A percentile compares a stretch with the other conserved stretches of the same genome.
Conservation (phyloP, 1,140 invertebrate species). For the Dinothrombium tinctorium region DNA sequence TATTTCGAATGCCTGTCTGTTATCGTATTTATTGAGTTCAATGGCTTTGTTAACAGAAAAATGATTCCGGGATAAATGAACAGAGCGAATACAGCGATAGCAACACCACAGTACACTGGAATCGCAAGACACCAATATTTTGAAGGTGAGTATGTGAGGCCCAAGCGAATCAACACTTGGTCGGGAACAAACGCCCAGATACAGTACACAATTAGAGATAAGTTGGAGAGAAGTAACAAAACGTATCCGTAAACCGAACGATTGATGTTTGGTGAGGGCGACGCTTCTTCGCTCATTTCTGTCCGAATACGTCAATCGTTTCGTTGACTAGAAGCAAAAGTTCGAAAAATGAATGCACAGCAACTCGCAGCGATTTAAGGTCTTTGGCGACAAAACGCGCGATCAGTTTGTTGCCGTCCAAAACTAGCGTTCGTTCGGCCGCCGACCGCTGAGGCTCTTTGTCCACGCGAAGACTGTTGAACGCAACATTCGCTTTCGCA, state of each 20-base stretch:
- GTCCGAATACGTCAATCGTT: constrained; percentile 40
- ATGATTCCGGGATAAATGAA: constrained; percentile 62
- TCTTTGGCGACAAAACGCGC: constrained; percentile 31
- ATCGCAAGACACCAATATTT: constrained; percentile 69
- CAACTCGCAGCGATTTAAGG: constrained; percentile 37
- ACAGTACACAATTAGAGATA: constrained; percentile 47
- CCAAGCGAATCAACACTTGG: constrained; percentile 34
- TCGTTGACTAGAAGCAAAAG: constrained; percentile 36
- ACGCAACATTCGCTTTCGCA: constrained; percentile 40
- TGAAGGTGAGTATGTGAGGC: constrained; percentile 53
- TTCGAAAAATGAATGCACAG: constrained; percentile 45
- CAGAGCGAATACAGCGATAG: constrained; percentile 45
- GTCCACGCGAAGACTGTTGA: constrained; percentile 45
- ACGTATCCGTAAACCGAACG: constrained; percentile 77
- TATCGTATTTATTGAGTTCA: neutral
- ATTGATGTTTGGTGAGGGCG: constrained; percentile 45
- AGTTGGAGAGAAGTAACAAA: constrained; percentile 46
- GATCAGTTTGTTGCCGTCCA: constrained; percentile 31
- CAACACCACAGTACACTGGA: constrained; percentile 47
- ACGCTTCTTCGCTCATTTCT: constrained; percentile 32
- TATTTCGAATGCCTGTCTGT: neutral
- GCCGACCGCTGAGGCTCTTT: constrained; percentile 41
- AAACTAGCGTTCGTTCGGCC: constrained; percentile 33
- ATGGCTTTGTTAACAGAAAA: constrained; percentile 34
- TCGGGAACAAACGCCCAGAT: constrained; percentile 50